Evolutionary conservation across 2,113 vertebrate species (phyloP).

Genomic region (Daubentonia madagascariensis): DNA sequence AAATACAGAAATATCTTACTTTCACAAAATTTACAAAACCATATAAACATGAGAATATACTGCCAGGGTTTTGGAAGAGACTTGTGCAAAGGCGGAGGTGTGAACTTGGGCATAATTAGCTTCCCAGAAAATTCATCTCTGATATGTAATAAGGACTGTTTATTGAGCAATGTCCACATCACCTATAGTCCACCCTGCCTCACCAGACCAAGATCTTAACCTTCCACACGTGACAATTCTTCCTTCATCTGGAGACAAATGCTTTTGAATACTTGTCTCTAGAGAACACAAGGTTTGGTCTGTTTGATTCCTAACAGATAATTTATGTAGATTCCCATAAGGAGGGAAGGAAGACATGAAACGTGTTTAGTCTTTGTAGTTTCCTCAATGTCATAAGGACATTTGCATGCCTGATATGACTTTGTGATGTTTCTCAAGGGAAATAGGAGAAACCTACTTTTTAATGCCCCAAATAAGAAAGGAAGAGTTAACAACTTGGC

Average conservation of each 20-base stretch:
- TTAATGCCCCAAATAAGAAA: slow-evolving; percentile 27
- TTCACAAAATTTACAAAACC: background rate
- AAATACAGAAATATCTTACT: background rate
- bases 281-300: background rate
- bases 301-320: background rate
- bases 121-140: background rate
- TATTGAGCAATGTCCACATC: background rate
- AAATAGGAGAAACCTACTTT: background rate
- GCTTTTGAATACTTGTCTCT: background rate
- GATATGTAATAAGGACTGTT: background rate
- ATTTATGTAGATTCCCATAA: background rate
- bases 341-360: background rate
- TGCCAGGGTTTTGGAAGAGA: background rate
- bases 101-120: background rate
- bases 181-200: background rate
- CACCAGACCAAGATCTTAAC: background rate
- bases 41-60: background rate
- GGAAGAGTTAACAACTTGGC: background rate
- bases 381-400: background rate
- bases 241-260: background rate
- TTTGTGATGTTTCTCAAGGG: background rate
- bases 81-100: background rate
- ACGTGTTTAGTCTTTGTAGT: background rate
- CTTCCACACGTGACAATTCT: background rate
- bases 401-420: background rate